phyloP scores from a whole-genome alignment of 2,113 vertebrate species.

The Xyrauchen texanus region DNA sequence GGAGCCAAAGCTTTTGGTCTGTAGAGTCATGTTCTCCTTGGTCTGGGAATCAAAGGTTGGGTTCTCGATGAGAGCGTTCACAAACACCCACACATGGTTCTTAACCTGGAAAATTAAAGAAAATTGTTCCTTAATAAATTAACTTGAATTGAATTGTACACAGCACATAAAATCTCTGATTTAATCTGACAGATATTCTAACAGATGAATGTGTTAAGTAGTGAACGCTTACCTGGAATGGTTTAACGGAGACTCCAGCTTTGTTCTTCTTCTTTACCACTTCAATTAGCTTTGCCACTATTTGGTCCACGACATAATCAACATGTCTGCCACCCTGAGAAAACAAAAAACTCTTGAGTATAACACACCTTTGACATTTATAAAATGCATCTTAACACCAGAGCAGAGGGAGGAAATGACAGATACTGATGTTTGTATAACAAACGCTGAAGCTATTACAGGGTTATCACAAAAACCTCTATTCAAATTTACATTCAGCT shows the following conservation, averaged over 20 bases:
- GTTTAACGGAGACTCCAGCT: slow-evolving; percentile 96
- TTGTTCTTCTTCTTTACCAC: slow-evolving; percentile 99
- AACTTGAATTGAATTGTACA: too few relatives aligned
- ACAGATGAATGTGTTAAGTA: neutral
- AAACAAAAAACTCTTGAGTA: too few relatives aligned
- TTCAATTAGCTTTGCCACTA: slow-evolving; percentile 95
- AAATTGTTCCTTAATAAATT: too few relatives aligned
- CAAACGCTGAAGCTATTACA: too few relatives aligned
- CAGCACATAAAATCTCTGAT: too few relatives aligned
- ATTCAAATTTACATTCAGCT: too few relatives aligned
- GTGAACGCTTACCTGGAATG: slow-evolving; percentile 87
- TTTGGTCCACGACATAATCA: slow-evolving; percentile 98
- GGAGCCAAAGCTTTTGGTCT: slow-evolving; percentile 96
- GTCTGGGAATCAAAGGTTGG: slow-evolving; percentile 98
- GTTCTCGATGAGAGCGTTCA: slow-evolving; percentile 97
- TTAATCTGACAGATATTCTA: neutral
- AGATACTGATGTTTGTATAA: too few relatives aligned
- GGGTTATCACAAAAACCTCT: too few relatives aligned
- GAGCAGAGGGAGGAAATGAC: too few relatives aligned
- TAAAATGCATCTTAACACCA: too few relatives aligned
- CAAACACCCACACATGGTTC: slow-evolving; percentile 98
- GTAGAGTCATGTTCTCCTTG: slow-evolving; percentile 99
- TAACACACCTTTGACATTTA: too few relatives aligned
- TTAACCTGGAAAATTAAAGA: slow-evolving; percentile 82
- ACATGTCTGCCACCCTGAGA: slow-evolving; percentile 92